Evolutionary conservation across 2,888 invertebrate species (phyloP), one percentile per base, ranked within the genome.

Genomic region (Candidula unifasciata): DNA sequence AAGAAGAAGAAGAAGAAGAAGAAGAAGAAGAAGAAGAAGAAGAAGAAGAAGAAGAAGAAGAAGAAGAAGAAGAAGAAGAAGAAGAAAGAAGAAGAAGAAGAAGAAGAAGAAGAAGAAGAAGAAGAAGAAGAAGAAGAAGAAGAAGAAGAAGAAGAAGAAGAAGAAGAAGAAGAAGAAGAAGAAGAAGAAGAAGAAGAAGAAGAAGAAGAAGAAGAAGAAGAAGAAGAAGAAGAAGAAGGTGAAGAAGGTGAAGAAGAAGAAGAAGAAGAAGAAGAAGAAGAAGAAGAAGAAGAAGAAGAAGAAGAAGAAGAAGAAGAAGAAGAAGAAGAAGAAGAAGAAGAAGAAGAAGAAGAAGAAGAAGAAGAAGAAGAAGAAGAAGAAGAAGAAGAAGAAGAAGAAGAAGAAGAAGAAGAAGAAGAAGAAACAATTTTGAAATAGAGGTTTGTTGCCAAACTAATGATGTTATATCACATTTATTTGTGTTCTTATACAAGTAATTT

Each of bases 331-430:
- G 35, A 18, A 33, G 73, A 73, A 33, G 73, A 73, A 10, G 35
- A 73, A 10, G 73, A 83, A 64, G 33, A 79, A 52, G 27, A 54
- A 24, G 54, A 79, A 66, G 18, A 76, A 86, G 71, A 87, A 82
- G 18, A 82, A 86, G n/a, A 74, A 80, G 21, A 87, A 76, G 71
- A 69, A 35, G 37, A 76, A 24, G 54, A 79, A 64, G 57, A 83
- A 66, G 54, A 79, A 44, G 54, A 33, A 64, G 86, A 52, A 86
- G 86, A 68, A 24, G 80, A 71, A 18, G 80, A 71, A 27, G 80
- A 52, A 27, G 71, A 80, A 30, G 66, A 69, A 5, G 76, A 66
- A 37, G 76, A 24, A 8, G 24, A n/a, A 60, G n/a, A 6, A 30
- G 13, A 27, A 18, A 18, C 13, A 60, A 8, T 66, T 54, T 18